A percentile compares a stretch with the other conserved stretches of the same genome.
Evolutionary conservation across 2,888 invertebrate genomes (phyloP).

Genomic region (Stegana nigrithorax): DNA sequence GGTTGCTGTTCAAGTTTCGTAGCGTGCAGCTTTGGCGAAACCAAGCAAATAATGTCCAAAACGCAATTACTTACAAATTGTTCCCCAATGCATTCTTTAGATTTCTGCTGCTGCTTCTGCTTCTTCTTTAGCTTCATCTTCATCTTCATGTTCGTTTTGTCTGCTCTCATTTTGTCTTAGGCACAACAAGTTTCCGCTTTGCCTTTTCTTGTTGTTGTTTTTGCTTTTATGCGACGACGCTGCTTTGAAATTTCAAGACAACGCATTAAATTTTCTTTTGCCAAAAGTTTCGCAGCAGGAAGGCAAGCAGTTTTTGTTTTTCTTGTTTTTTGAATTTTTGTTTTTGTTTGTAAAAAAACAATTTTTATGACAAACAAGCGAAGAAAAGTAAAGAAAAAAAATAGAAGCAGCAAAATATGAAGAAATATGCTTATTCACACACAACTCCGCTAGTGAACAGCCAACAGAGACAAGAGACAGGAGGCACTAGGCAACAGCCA

Average conservation of each 20-base stretch:
- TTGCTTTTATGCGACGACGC: background rate
- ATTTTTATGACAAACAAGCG: slow-evolving; percentile 10
- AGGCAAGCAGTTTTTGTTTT: background rate
- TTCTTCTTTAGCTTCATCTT: too few relatives aligned
- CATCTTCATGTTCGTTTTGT: too few relatives aligned
- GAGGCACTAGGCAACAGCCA: background rate
- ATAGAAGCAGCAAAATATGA: background rate
- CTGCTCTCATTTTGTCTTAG: too few relatives aligned
- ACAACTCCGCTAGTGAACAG: too few relatives aligned
- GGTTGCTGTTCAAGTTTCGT: too few relatives aligned
- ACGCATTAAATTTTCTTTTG: background rate
- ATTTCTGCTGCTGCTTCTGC: too few relatives aligned
- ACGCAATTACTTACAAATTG: slow-evolving; percentile 10
- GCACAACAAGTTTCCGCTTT: too few relatives aligned
- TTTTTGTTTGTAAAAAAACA: background rate
- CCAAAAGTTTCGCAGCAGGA: slow-evolving; percentile 1
- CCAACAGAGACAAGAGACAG: background rate
- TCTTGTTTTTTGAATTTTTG: background rate
- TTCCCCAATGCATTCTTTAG: slow-evolving; percentile 8
- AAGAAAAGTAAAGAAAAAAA: background rate
- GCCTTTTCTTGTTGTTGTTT: background rate
- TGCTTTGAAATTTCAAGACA: too few relatives aligned
- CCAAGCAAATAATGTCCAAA: slow-evolving; percentile 2
- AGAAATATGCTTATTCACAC: too few relatives aligned
- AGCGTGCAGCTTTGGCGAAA: too few relatives aligned